Evolutionary conservation across 2,113 vertebrate species (phyloP).

Genomic region (Salvelinus namaycush): DNA sequence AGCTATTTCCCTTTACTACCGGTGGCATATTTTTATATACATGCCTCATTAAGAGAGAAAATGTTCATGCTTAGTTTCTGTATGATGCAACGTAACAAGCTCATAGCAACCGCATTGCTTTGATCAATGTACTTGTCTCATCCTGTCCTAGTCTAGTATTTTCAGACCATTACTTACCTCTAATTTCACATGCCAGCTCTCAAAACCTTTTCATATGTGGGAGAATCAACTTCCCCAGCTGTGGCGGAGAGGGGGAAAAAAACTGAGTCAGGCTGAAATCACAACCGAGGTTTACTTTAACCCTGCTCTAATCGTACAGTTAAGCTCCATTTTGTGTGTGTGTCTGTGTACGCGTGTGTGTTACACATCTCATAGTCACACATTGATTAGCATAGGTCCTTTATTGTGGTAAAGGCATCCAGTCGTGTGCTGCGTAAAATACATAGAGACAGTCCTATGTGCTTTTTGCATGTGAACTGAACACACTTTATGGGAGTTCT

Average conservation of each 20-base stretch:
- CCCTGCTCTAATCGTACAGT: slow-evolving; percentile 65
- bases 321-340: slow-evolving; percentile 15
- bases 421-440: slow-evolving; percentile 33
- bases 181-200: slow-evolving; percentile 46
- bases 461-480: slow-evolving; percentile 4
- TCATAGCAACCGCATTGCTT: slow-evolving; percentile 15
- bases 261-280: slow-evolving; percentile 45
- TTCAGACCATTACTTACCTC: slow-evolving; percentile 40
- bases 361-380: slow-evolving; percentile 50
- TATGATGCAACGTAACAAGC: slow-evolving; percentile 19
- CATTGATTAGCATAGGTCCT: slow-evolving; percentile 65
- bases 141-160: slow-evolving; percentile 9
- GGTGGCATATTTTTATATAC: not conserved
- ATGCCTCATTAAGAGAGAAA: slow-evolving; percentile 5
- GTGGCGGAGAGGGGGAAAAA: not conserved
- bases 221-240: slow-evolving; percentile 55
- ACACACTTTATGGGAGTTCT: slow-evolving; percentile 36
- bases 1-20: not conserved
- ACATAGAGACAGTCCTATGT: too few relatives aligned
- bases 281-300: slow-evolving; percentile 63
- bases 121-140: slow-evolving; percentile 36
- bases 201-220: slow-evolving; percentile 45
- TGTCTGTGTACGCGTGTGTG: not conserved
- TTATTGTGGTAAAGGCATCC: slow-evolving; percentile 68
- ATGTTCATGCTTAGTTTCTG: slow-evolving; percentile 21